A percentile compares a stretch with the other conserved stretches of the same genome.
These are phyloP conservation scores for Megaustenia siamemsis DNA, from an alignment of 2,888 invertebrate genomes.

Conservation along the genomic window DNA sequence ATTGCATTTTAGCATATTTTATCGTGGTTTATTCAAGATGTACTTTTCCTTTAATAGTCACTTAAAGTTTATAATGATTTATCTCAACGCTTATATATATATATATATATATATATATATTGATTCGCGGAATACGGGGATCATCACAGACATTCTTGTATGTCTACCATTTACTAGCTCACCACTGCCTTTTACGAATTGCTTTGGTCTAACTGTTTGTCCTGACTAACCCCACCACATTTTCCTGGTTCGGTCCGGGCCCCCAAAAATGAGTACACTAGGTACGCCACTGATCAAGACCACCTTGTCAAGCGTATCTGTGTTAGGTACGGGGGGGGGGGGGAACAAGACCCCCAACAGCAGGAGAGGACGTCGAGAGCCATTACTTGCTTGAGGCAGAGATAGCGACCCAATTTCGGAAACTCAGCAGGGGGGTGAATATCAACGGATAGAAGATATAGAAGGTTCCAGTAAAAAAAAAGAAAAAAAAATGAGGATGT, in stretches of 20 bases:
- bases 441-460: conserved; percentile 38
- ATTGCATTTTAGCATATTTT: too few relatives aligned
- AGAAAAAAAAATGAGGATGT: background rate
- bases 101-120: too few relatives aligned
- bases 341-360: conserved; percentile 44
- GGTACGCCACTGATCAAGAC: conserved; percentile 21
- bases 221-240: too few relatives aligned
- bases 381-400: conserved; percentile 45
- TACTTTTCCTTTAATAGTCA: too few relatives aligned
- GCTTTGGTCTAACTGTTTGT: too few relatives aligned
- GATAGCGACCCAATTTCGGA: conserved; percentile 44
- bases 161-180: too few relatives aligned
- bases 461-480: background rate
- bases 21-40: too few relatives aligned
- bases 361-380: conserved; percentile 28
- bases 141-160: too few relatives aligned
- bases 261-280: background rate
- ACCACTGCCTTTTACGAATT: too few relatives aligned
- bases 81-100: too few relatives aligned
- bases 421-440: conserved; percentile 31
- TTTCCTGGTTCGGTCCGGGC: background rate
- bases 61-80: too few relatives aligned
- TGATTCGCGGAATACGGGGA: too few relatives aligned
- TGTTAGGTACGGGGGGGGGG: conserved; percentile 11
- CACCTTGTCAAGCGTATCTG: conserved; percentile 9